phyloP scores from a whole-genome alignment of 2,797 vertebrate species.

The Gymnothorax reevesii region DNA sequence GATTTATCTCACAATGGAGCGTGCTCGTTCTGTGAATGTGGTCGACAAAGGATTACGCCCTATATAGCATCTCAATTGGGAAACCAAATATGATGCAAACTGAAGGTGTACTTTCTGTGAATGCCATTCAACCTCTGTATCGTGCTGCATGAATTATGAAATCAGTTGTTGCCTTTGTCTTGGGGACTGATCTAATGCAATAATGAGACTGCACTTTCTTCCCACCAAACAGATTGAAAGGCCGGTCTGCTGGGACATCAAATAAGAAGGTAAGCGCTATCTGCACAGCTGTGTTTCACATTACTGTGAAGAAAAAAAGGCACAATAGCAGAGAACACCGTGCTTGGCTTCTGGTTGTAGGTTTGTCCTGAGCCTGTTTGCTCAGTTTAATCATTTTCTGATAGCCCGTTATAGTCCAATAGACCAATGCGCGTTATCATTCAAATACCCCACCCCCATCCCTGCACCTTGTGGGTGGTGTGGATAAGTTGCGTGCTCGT shows the following conservation, averaged over 20 bases:
- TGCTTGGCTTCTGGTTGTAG: neutral
- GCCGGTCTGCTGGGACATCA: neutral
- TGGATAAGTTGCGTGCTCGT: slow-evolving; percentile 30
- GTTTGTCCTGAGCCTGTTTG: slow-evolving; percentile 30
- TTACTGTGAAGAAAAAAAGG: slow-evolving; percentile 1
- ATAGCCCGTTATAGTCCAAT: slow-evolving; percentile 12
- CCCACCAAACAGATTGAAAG: neutral
- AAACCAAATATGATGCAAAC: neutral
- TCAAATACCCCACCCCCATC: neutral
- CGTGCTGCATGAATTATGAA: neutral
- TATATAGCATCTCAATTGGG: neutral
- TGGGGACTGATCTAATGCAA: neutral
- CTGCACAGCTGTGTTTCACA: slow-evolving; percentile 2
- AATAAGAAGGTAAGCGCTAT: neutral
- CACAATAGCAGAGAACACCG: neutral
- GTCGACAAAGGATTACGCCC: neutral
- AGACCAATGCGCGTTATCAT: slow-evolving; percentile 25
- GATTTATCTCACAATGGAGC: neutral
- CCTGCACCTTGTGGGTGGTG: neutral
- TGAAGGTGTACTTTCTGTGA: neutral
- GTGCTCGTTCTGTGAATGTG: neutral
- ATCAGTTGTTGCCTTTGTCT: neutral
- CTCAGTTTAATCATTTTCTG: slow-evolving; percentile 41
- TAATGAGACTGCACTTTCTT: neutral
- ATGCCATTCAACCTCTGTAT: neutral